Evolutionary conservation across 2,888 invertebrate genomes (phyloP).

Genomic region (Mylabris sibirica): DNA sequence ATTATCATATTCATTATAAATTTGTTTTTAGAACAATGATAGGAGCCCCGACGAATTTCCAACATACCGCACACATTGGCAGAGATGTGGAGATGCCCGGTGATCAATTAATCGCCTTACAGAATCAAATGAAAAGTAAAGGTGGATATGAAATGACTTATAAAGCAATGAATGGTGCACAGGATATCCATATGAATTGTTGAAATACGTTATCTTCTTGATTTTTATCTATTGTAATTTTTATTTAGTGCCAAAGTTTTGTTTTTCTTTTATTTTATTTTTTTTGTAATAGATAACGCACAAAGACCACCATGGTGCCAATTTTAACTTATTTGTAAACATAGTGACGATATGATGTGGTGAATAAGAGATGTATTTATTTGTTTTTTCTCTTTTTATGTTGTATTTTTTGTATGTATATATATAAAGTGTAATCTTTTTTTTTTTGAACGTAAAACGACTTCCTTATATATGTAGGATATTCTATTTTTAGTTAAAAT

Average conservation of each 20-base stretch:
- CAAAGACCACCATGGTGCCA: slow-evolving; percentile 1
- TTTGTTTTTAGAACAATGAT: slow-evolving; percentile 95
- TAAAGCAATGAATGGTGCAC: slow-evolving; percentile 48
- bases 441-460: not conserved
- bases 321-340: slow-evolving; percentile 5
- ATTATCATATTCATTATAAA: too few relatives aligned
- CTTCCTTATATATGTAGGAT: not conserved
- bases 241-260: slow-evolving; percentile 10
- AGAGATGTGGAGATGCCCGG: slow-evolving; percentile 88
- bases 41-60: slow-evolving; percentile 93
- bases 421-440: not conserved
- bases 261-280: not conserved
- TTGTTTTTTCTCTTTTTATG: not conserved
- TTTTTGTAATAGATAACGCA: not conserved
- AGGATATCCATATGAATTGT: not conserved
- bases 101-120: slow-evolving; percentile 84
- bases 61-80: slow-evolving; percentile 92
- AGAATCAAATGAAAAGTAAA: slow-evolving; percentile 96
- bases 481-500: not conserved
- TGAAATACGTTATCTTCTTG: not conserved
- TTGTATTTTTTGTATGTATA: slow-evolving; percentile 7
- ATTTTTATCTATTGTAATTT: not conserved
- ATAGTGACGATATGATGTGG: slow-evolving; percentile 1
- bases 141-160: slow-evolving; percentile 81
- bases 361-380: slow-evolving; percentile 6